Evolutionary conservation across 2,113 vertebrate species (phyloP).

Genomic region (Calypte anna): DNA sequence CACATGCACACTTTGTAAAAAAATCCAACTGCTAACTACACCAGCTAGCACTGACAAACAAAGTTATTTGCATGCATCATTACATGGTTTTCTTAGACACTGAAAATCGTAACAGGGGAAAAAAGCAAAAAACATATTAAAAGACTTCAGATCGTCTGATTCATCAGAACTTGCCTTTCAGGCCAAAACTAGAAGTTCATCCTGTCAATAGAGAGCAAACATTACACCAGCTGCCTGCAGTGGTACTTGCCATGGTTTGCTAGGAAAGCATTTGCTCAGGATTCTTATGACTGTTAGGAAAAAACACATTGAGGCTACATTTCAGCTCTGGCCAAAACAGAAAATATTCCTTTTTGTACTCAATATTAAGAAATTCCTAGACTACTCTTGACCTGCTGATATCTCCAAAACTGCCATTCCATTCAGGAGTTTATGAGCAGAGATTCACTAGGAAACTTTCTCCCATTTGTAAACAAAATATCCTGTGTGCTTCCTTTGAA

Average conservation of each 20-base stretch:
- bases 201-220: background rate
- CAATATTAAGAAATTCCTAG: background rate
- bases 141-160: background rate
- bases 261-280: background rate
- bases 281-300: background rate
- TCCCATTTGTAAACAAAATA: background rate
- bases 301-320: background rate
- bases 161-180: background rate
- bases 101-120: background rate
- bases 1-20: background rate
- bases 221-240: background rate
- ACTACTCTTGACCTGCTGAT: background rate
- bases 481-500: background rate
- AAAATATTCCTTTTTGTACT: background rate
- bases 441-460: background rate
- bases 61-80: background rate
- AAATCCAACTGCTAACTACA: background rate
- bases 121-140: fast-evolving
- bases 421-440: background rate
- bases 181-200: background rate
- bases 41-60: background rate
- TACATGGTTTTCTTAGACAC: background rate
- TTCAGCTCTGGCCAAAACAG: background rate
- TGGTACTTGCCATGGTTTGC: background rate
- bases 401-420: background rate